Percentiles rank a stretch among this genome's conserved stretches.
phyloP scores from a whole-genome alignment of 2,113 vertebrate genomes.

The Chaenocephalus aceratus region DNA sequence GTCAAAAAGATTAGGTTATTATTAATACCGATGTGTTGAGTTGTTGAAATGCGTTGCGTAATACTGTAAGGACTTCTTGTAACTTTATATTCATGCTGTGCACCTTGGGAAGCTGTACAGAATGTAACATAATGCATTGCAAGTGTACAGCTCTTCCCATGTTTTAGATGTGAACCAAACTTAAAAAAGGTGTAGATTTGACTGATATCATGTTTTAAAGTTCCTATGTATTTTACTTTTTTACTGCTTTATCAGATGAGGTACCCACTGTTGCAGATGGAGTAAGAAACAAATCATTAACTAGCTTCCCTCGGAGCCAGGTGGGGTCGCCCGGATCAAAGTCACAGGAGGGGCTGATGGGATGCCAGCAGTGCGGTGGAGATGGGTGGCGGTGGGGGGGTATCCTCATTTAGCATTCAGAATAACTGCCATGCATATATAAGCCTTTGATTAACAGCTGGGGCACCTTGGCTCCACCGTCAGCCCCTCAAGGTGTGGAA shows the following conservation, averaged over 20 bases:
- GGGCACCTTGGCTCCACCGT: conserved; percentile 44
- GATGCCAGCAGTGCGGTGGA: conserved; percentile 30
- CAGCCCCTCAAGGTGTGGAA: conserved; percentile 53
- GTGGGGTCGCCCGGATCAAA: conserved; percentile 63
- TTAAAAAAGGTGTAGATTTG: not conserved
- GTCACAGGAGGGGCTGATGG: conserved; percentile 42
- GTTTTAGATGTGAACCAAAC: not conserved
- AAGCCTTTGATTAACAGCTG: conserved; percentile 71
- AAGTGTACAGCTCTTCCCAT: not conserved
- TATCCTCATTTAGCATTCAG: conserved; percentile 61
- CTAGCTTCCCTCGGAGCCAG: conserved; percentile 24
- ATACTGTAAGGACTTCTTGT: not conserved
- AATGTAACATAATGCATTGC: not conserved
- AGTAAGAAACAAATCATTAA: conserved; percentile 25
- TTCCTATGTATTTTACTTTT: not conserved
- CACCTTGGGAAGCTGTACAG: not conserved
- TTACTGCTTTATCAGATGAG: not conserved
- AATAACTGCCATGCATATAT: conserved; percentile 61
- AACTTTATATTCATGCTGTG: not conserved
- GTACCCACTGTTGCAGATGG: not conserved
- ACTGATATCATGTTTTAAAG: not conserved
- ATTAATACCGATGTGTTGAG: not conserved
- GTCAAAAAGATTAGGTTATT: not conserved
- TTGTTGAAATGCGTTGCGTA: not conserved
- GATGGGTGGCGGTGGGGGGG: not conserved